phyloP scores from a whole-genome alignment of 2,888 invertebrate species.

The Anaspis maculata region DNA sequence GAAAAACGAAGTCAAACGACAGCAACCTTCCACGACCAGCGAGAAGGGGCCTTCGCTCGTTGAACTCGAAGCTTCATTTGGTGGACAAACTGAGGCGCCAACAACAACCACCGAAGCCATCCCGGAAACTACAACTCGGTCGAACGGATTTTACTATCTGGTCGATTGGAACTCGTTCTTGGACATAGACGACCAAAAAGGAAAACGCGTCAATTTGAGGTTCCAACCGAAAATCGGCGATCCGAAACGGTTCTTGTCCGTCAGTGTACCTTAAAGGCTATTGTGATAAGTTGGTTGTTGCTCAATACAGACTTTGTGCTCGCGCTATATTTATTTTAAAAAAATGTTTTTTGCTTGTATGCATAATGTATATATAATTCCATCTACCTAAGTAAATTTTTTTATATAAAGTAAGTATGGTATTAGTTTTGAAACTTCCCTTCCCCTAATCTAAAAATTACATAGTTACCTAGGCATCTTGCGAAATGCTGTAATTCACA shows the following conservation, averaged over 20 bases:
- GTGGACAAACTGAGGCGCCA: slow-evolving; percentile 54
- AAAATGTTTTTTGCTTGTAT: no score
- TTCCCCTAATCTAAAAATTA: no score
- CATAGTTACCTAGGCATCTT: no score
- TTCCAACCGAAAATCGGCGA: slow-evolving; percentile 76
- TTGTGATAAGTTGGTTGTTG: slow-evolving; percentile 1
- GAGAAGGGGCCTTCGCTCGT: slow-evolving; percentile 45
- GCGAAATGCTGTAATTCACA: no score
- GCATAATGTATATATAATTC: no score
- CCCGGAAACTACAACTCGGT: slow-evolving; percentile 57
- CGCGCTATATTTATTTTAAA: no score
- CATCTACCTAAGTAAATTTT: no score
- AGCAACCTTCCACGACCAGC: slow-evolving; percentile 33
- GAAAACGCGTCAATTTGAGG: slow-evolving; percentile 65
- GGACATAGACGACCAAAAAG: slow-evolving; percentile 69
- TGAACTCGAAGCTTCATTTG: slow-evolving; percentile 71
- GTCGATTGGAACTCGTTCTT: slow-evolving; percentile 81
- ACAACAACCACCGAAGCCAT: slow-evolving; percentile 45
- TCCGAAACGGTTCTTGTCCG: slow-evolving; percentile 66
- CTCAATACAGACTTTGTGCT: no score
- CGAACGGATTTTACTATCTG: slow-evolving; percentile 76
- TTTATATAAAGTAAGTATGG: no score
- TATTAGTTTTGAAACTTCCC: no score
- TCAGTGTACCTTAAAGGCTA: slow-evolving; percentile 56
- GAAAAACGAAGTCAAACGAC: slow-evolving; percentile 48